phyloP scores from a whole-genome alignment of 1,140 invertebrate genomes.

The Brachystomella parvula region DNA sequence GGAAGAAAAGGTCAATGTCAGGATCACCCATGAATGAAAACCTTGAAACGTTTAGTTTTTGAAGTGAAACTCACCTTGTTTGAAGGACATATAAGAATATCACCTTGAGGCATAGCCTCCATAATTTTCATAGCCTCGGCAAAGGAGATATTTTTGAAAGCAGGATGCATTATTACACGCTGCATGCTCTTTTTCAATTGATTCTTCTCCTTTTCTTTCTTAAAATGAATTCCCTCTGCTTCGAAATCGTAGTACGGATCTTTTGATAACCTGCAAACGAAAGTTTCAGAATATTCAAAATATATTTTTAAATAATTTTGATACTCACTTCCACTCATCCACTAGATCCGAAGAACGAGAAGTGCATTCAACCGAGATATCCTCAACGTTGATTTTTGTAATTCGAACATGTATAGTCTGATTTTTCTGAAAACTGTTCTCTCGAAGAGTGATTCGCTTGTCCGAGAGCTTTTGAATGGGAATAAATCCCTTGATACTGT shows the following conservation, averaged over 20 bases:
- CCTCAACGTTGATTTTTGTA: slow-evolving; percentile 88
- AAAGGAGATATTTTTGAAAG: slow-evolving; percentile 94
- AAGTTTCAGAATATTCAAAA: too few relatives aligned
- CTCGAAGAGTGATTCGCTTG: slow-evolving; percentile 83
- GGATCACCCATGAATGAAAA: too few relatives aligned
- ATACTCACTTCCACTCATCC: slow-evolving; percentile 84
- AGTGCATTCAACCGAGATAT: slow-evolving; percentile 88
- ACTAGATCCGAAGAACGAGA: slow-evolving; percentile 85
- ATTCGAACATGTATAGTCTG: slow-evolving; percentile 90
- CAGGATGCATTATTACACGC: slow-evolving; percentile 93
- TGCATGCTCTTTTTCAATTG: slow-evolving; percentile 73
- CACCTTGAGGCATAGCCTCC: slow-evolving; percentile 87
- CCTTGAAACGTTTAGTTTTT: too few relatives aligned
- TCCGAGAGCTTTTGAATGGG: slow-evolving; percentile 93
- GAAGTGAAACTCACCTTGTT: slow-evolving; percentile 63
- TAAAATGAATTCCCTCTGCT: slow-evolving; percentile 67
- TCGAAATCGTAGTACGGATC: slow-evolving; percentile 91
- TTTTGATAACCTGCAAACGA: slow-evolving; percentile 63
- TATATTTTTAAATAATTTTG: too few relatives aligned
- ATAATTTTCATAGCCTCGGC: slow-evolving; percentile 85
- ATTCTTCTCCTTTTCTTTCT: slow-evolving; percentile 68
- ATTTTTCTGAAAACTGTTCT: slow-evolving; percentile 75
- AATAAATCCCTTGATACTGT: slow-evolving; percentile 89
- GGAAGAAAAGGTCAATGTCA: too few relatives aligned
- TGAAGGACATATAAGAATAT: slow-evolving; percentile 90